A percentile compares a stretch with the other conserved stretches of the same genome.
Conservation (phyloP, 2,113 vertebrate species). For the Ochotona princeps region DNA sequence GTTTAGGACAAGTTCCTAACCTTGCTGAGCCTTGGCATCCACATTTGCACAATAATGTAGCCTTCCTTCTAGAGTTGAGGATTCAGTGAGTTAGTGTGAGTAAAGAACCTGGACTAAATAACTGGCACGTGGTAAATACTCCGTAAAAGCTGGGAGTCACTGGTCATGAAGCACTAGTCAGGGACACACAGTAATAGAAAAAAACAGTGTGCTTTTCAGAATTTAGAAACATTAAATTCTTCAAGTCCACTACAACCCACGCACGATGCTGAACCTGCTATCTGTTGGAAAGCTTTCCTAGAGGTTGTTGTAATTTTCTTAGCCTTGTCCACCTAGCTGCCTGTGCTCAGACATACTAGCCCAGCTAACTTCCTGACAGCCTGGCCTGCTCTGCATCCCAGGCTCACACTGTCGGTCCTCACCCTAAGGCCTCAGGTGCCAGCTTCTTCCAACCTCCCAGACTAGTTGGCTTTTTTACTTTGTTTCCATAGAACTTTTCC, state of each 20-base stretch:
- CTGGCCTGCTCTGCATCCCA: background rate
- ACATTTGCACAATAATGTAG: background rate
- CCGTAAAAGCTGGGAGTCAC: background rate
- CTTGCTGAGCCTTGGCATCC: background rate
- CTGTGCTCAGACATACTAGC: background rate
- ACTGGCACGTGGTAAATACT: background rate
- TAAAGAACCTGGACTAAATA: background rate
- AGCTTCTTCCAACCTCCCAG: background rate
- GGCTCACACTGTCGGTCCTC: background rate
- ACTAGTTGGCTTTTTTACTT: background rate
- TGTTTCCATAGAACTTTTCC: background rate
- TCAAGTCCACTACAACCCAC: background rate
- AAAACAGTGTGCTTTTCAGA: background rate
- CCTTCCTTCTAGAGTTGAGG: background rate
- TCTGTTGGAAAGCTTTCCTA: background rate
- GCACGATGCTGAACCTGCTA: background rate
- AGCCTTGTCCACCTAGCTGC: background rate
- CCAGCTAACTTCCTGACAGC: background rate
- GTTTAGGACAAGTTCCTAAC: background rate
- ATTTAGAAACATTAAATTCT: background rate
- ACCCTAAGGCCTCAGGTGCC: background rate
- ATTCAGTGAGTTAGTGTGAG: conserved; percentile 10
- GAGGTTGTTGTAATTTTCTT: background rate
- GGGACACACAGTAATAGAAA: too few relatives aligned
- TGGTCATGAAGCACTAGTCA: background rate